Evolutionary conservation across 37 sponge, comb jelly and placozoan species (phyloP), one percentile per base, ranked within the genome.

Genomic region (Aphrocallistes beatrix): DNA sequence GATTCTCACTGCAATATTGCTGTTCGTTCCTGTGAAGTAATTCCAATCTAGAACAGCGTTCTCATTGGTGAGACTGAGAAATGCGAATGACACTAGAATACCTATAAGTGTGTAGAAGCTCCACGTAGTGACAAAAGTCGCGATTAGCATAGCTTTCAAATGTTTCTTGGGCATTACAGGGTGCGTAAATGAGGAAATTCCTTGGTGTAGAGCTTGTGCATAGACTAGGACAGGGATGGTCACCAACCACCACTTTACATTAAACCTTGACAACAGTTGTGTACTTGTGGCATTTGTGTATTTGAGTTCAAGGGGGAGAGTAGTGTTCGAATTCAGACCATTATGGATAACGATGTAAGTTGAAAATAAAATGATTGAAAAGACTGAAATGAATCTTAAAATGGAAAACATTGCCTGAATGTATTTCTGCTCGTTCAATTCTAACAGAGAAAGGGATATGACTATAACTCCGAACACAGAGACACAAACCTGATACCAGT

Each of bases 401-500:
- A 91, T 28, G 3, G 91, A 94, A 3, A 95, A 81, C 0, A 93
- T 60, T 48, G 93, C 82, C 69, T 95, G 95, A 13, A 95, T 34
- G n/a, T 93, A 86, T 36, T 88, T 92, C 51, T 95, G 95, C 51
- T 95, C 95, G 34, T 91, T 95, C 21, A 95, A 86, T 40, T 89
- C 91, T 28, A 93, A 21, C 1, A 90, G 48, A 38, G 93, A 91
- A 21, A 95, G 83, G 0, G 82, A 34, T 0, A 93, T 50, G n/a
- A 91, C 89, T 16, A 95, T 49, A 36, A 87, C 81, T 0, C 87
- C 96, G 86, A 89, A 95, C 39, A 95, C 37, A 38, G 87, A 81
- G 36, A 95, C 69, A 85, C 90, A 95, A 38, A 95, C 39, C 36
- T 86, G 38, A 81, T 95, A 95, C 1, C 88, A 42, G 30, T 87